These are phyloP conservation scores for Norana najaformis DNA, from an alignment of 2,888 invertebrate genomes.

Conservation along the genomic window DNA sequence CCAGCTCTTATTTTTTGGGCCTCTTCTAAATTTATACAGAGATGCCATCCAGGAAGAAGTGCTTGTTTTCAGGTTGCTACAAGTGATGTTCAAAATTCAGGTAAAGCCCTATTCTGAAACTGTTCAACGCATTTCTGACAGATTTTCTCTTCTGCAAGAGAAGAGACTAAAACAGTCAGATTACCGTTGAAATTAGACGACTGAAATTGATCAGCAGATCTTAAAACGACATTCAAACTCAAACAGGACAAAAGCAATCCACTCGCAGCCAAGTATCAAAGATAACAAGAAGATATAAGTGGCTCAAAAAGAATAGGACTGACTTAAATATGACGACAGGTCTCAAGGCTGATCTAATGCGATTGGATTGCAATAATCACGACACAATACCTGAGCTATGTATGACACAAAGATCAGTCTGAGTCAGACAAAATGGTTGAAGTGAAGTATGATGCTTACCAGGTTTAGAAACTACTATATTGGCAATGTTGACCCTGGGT, in stretches of 20 bases:
- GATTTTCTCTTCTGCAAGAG: no score
- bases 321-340: background rate
- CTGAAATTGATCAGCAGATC: background rate
- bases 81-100: no score
- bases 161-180: background rate
- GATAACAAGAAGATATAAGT: background rate
- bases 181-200: no score
- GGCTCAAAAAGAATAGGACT: background rate
- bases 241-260: background rate
- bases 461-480: background rate
- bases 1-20: no score
- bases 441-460: background rate
- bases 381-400: background rate
- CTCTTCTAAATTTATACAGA: no score
- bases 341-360: background rate
- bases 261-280: no score
- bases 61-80: no score
- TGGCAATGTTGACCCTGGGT: conserved; percentile 5
- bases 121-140: no score
- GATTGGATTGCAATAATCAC: background rate
- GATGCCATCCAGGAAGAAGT: no score
- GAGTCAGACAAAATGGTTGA: background rate
- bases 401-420: background rate
- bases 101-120: no score
- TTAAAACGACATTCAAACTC: background rate